phyloP scores from a whole-genome alignment of 2,113 vertebrate genomes.

The Garra rufa region DNA sequence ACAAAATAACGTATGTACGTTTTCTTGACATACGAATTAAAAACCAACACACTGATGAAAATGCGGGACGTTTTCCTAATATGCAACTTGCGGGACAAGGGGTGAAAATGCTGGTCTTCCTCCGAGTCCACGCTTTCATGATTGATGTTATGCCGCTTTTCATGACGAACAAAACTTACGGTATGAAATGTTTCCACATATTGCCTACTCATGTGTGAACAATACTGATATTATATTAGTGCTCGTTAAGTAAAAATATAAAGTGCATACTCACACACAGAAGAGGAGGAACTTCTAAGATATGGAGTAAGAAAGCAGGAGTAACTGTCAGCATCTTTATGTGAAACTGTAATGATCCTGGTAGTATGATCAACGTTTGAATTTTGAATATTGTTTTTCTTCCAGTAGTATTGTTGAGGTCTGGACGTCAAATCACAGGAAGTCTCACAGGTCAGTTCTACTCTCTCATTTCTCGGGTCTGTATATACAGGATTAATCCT shows the following conservation, averaged over 20 bases:
- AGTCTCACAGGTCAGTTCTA: conserved; percentile 26
- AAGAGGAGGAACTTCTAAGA: not conserved
- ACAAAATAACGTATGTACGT: no score
- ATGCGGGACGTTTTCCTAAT: no score
- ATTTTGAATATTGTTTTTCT: not conserved
- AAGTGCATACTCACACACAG: conserved; percentile 31
- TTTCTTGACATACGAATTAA: no score
- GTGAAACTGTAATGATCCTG: not conserved
- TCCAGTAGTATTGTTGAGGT: not conserved
- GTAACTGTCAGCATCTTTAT: not conserved
- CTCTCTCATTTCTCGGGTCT: fast-evolving
- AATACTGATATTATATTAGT: not conserved
- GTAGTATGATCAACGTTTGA: no score
- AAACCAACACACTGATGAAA: no score
- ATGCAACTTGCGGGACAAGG: no score
- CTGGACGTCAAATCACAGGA: not conserved
- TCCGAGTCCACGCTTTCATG: not conserved
- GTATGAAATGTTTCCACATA: not conserved
- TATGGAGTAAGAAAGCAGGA: not conserved
- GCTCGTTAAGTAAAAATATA: no score
- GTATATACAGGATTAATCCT: not conserved
- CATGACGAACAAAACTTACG: no score
- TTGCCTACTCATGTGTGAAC: not conserved
- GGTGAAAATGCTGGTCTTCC: no score
- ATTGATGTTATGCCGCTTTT: not conserved